Evolutionary conservation across 2,797 vertebrate genomes (phyloP).

Genomic region (Bovichtus diacanthus): DNA sequence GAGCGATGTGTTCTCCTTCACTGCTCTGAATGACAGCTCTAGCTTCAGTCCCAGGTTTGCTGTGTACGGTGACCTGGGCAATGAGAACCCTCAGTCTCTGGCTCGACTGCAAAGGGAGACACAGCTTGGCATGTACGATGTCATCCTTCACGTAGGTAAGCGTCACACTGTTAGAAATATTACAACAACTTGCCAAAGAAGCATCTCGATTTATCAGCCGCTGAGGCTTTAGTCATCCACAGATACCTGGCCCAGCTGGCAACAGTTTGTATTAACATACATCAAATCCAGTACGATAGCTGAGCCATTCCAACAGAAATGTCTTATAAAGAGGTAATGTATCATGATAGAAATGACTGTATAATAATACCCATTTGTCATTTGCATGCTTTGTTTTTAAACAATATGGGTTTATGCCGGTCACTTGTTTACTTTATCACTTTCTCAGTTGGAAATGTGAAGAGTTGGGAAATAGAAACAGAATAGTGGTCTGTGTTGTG

Average conservation of each 20-base stretch:
- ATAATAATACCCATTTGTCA: slow-evolving; percentile 21
- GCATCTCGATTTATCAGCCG: slow-evolving; percentile 4
- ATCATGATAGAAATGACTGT: slow-evolving; percentile 28
- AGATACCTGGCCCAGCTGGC: slow-evolving; percentile 14
- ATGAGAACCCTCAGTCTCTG: slow-evolving; percentile 91
- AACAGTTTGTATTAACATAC: slow-evolving; percentile 5
- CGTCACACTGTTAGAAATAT: not conserved
- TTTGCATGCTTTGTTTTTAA: slow-evolving; percentile 16
- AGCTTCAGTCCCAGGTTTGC: slow-evolving; percentile 89
- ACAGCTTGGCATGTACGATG: slow-evolving; percentile 89
- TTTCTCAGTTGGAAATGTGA: no score
- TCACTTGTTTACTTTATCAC: not conserved
- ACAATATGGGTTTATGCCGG: not conserved
- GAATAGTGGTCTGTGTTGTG: not conserved
- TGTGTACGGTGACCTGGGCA: slow-evolving; percentile 91
- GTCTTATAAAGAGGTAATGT: slow-evolving; percentile 3
- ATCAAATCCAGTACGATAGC: slow-evolving; percentile 13
- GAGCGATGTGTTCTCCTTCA: slow-evolving; percentile 89
- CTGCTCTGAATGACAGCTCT: slow-evolving; percentile 81
- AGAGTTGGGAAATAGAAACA: not conserved
- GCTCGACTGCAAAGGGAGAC: slow-evolving; percentile 90
- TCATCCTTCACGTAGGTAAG: slow-evolving; percentile 90
- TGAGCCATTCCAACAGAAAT: slow-evolving; percentile 25
- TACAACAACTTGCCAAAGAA: not conserved
- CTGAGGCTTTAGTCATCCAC: slow-evolving; percentile 23